phyloP scores from a whole-genome alignment of 2,888 invertebrate species.

The Amphipyra tragopoginis region DNA sequence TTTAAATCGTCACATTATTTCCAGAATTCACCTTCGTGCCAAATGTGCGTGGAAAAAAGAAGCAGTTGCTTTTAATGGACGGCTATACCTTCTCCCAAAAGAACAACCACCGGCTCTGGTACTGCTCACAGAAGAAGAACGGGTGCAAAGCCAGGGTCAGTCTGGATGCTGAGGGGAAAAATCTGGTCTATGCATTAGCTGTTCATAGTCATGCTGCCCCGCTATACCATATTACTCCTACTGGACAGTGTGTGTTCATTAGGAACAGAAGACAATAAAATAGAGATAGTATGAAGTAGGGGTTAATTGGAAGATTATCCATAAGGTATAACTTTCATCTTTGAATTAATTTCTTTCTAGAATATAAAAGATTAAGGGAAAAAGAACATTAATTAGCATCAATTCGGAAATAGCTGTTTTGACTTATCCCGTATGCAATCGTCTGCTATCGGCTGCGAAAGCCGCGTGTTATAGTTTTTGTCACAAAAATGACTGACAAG shows the following conservation, averaged over 20 bases:
- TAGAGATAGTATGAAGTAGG: too few species aligned
- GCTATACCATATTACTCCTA: conserved; percentile 37
- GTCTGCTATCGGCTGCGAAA: too few species aligned
- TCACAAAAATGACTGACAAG: too few species aligned
- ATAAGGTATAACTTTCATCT: too few species aligned
- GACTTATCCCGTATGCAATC: too few species aligned
- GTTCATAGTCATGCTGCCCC: conserved; percentile 54
- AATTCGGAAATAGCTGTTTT: too few species aligned
- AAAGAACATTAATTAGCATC: too few species aligned
- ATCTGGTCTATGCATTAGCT: conserved; percentile 20
- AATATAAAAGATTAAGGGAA: too few species aligned
- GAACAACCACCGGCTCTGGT: conserved; percentile 57
- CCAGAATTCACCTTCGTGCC: conserved; percentile 56
- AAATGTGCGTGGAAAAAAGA: conserved; percentile 50
- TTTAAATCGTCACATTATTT: background rate
- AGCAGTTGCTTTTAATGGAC: conserved; percentile 48
- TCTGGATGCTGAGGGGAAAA: conserved; percentile 41
- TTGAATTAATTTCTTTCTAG: too few species aligned
- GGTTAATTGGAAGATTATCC: too few species aligned
- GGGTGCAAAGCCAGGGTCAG: conserved; percentile 63
- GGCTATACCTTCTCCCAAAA: conserved; percentile 63
- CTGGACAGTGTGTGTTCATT: conserved; percentile 45
- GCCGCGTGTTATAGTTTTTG: too few species aligned
- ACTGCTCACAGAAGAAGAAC: conserved; percentile 58
- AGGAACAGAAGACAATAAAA: conserved; percentile 10